phyloP scores from a whole-genome alignment of 2,888 invertebrate genomes.

The Pachycephus smyrnensis region DNA sequence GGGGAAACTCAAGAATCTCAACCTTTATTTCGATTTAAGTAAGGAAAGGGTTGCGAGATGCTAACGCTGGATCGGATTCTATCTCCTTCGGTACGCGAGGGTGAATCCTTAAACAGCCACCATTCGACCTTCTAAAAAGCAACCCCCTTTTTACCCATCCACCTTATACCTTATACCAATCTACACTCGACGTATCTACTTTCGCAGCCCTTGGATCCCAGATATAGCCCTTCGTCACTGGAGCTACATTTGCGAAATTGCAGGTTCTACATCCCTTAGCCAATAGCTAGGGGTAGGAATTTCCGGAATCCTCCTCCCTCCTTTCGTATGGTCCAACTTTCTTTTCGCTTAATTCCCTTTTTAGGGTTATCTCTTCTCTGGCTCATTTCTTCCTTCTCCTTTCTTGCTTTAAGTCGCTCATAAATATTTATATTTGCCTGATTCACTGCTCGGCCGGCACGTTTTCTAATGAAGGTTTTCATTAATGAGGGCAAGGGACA shows the following conservation, averaged over 20 bases:
- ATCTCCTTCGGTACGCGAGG: slow-evolving; percentile 1
- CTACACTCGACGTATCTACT: not conserved
- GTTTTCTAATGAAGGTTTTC: not conserved
- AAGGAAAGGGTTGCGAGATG: slow-evolving; percentile 58
- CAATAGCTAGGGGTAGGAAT: not conserved
- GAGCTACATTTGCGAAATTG: not conserved
- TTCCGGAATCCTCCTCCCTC: not conserved
- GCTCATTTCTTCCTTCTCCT: not conserved
- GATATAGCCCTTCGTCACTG: not conserved
- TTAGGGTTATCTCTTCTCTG: not conserved
- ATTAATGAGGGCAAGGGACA: not conserved
- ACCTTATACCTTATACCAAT: not conserved
- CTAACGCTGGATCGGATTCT: not conserved
- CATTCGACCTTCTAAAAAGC: not conserved
- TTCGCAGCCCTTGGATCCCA: not conserved
- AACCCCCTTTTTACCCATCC: not conserved
- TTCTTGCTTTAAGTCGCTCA: not conserved
- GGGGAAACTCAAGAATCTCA: slow-evolving; percentile 53
- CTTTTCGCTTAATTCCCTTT: not conserved
- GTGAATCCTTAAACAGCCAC: slow-evolving; percentile 4
- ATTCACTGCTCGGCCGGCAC: not conserved
- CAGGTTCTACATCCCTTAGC: not conserved
- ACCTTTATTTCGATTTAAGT: slow-evolving; percentile 62
- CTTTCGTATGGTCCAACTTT: not conserved
- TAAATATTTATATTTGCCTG: not conserved